A percentile compares a stretch with the other conserved stretches of the same genome.
These are phyloP conservation scores for Steinernema hermaphroditum DNA, from an alignment of 2,888 invertebrate genomes.

Conservation along the genomic window DNA sequence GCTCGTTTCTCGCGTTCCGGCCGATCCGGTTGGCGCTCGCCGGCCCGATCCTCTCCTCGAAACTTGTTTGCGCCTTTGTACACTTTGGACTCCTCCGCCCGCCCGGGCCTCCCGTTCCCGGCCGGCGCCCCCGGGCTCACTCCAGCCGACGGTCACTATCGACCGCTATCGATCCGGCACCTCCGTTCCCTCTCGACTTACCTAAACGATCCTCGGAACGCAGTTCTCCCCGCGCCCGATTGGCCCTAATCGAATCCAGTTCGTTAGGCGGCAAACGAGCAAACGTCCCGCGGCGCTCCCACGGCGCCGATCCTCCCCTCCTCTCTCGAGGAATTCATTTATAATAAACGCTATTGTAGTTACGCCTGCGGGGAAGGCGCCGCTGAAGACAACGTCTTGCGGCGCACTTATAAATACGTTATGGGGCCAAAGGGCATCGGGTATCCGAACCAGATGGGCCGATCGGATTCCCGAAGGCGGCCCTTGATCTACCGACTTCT, in stretches of 20 bases:
- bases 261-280: conserved; percentile 27
- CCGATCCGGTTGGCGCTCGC: conserved; percentile 6
- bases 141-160: conserved; percentile 29
- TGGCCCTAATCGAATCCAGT: conserved; percentile 19
- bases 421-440: conserved; percentile 26
- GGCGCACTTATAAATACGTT: neutral
- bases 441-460: conserved; percentile 1
- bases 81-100: conserved; percentile 27
- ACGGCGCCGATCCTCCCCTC: neutral
- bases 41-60: conserved; percentile 29
- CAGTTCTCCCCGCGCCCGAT: neutral
- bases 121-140: neutral
- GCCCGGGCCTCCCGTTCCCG: conserved; percentile 11
- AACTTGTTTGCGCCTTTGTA: conserved; percentile 31
- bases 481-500: neutral
- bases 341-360: conserved; percentile 17
- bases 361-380: neutral
- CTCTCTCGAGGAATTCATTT: neutral
- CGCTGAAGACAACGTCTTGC: neutral
- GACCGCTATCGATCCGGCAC: conserved; percentile 24
- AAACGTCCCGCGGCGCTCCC: conserved; percentile 22
- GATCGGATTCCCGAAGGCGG: too few species aligned
- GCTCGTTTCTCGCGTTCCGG: conserved; percentile 21
- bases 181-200: neutral
- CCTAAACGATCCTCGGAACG: conserved; percentile 2